Percentiles rank a stretch among this genome's conserved stretches.
Conservation (phyloP, 2,113 vertebrate genomes). For the Turnix velox region DNA sequence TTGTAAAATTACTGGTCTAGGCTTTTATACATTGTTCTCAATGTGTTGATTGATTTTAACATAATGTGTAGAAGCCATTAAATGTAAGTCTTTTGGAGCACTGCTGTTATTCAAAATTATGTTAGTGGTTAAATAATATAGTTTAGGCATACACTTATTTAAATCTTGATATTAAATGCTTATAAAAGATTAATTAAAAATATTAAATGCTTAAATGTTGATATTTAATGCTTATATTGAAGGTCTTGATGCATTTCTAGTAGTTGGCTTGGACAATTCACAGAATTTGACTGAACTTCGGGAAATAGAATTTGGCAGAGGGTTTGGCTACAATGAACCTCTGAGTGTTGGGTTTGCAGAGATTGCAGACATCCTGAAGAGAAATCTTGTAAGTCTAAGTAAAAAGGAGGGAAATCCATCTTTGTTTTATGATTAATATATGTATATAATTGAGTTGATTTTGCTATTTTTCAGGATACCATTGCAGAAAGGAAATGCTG, state of each 20-base stretch:
- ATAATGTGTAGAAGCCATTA: background rate
- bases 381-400: conserved; percentile 80
- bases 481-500: conserved; percentile 83
- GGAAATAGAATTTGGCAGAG: conserved; percentile 86
- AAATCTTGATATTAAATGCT: too few relatives aligned
- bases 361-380: conserved; percentile 72
- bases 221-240: background rate
- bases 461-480: conserved; percentile 66
- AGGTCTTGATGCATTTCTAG: conserved; percentile 81
- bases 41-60: background rate
- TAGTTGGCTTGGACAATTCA: conserved; percentile 77
- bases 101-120: background rate
- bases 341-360: conserved; percentile 76
- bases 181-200: too few relatives aligned
- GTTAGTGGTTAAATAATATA: background rate
- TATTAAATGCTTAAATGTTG: too few relatives aligned
- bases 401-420: background rate
- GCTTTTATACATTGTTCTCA: background rate
- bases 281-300: conserved; percentile 72
- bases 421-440: background rate
- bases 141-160: background rate
- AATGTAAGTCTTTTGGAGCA: background rate
- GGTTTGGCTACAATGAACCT: conserved; percentile 76
- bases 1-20: background rate
- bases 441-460: background rate